A percentile compares a stretch with the other conserved stretches of the same genome.
Evolutionary conservation across 2,113 vertebrate species (phyloP).

Genomic region (Micromys minutus): DNA sequence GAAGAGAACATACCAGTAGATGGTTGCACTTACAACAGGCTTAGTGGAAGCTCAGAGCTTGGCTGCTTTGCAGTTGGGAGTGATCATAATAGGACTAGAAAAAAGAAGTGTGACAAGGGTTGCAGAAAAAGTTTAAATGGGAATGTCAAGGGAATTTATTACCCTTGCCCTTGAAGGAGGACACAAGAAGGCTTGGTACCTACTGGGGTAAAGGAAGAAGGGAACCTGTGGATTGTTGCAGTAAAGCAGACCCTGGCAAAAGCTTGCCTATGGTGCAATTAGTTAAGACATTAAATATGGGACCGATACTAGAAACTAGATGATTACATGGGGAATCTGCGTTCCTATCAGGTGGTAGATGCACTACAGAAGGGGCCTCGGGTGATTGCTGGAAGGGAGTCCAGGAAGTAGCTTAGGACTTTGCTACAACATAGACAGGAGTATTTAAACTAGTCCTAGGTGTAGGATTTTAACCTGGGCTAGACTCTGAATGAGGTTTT

Average conservation of each 20-base stretch:
- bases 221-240: neutral
- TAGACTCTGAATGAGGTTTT: neutral
- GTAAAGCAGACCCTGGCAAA: neutral
- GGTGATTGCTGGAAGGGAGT: neutral
- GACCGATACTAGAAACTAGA: neutral
- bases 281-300: neutral
- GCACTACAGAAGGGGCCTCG: neutral
- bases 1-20: neutral
- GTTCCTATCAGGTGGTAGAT: neutral
- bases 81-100: neutral
- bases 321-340: neutral
- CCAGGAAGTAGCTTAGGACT: neutral
- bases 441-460: neutral
- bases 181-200: neutral
- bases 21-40: neutral
- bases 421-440: neutral
- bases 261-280: neutral
- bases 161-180: neutral
- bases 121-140: neutral
- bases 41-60: neutral
- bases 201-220: neutral
- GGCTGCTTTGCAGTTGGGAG: neutral
- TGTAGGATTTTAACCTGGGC: neutral
- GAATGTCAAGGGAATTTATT: neutral
- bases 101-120: neutral